phyloP scores from a whole-genome alignment of 2,113 vertebrate genomes.

The Murina feae region DNA sequence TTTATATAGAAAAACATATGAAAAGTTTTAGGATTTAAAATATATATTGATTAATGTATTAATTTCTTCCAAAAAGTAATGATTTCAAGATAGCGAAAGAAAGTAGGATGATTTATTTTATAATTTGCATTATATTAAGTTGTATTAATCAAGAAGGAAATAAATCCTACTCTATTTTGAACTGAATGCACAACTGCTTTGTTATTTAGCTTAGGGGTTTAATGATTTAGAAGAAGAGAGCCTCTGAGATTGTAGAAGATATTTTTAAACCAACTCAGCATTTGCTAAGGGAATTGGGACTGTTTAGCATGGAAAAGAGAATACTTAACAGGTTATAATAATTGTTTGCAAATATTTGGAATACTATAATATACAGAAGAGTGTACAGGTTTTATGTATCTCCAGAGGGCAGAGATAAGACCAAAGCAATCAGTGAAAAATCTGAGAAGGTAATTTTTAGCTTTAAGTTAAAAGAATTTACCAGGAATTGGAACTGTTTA shows the following conservation, averaged over 20 bases:
- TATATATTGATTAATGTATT: not conserved
- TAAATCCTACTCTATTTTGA: not conserved
- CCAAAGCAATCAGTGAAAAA: slow-evolving; percentile 26
- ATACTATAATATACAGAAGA: slow-evolving; percentile 45
- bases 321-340: slow-evolving; percentile 50
- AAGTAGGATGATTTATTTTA: not conserved
- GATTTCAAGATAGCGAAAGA: not conserved
- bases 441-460: not conserved
- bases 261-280: slow-evolving; percentile 52
- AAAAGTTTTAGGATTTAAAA: not conserved
- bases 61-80: not conserved
- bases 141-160: not conserved
- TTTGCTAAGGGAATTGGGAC: slow-evolving; percentile 55
- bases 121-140: not conserved
- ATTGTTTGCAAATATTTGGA: slow-evolving; percentile 60
- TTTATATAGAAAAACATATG: not conserved
- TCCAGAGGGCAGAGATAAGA: slow-evolving; percentile 46
- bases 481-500: slow-evolving; percentile 18
- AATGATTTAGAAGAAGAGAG: slow-evolving; percentile 32
- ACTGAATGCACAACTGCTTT: not conserved
- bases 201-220: not conserved
- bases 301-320: slow-evolving; percentile 44
- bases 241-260: not conserved
- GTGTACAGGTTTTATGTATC: slow-evolving; percentile 35
- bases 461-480: not conserved